Percentiles rank a stretch among this genome's conserved stretches.
phyloP scores from a whole-genome alignment of 2,797 vertebrate genomes.

The Odontamblyopus lacepedii region DNA sequence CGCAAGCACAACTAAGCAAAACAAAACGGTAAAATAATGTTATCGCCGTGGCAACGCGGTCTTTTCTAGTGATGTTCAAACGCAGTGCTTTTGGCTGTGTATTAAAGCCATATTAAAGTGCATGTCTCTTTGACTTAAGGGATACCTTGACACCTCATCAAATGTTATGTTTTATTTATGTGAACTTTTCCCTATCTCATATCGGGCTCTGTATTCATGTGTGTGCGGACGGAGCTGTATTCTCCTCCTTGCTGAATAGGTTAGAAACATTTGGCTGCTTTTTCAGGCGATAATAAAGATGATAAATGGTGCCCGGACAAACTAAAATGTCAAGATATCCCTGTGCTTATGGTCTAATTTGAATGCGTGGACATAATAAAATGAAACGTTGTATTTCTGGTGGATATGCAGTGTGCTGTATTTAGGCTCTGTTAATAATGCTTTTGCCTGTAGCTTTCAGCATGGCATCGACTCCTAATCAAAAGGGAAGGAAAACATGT shows the following conservation, averaged over 20 bases:
- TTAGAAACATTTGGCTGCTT: conserved; percentile 8
- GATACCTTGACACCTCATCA: conserved; percentile 45
- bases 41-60: not conserved
- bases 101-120: conserved; percentile 6
- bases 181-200: conserved; percentile 1
- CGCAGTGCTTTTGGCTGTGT: conserved; percentile 14
- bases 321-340: conserved; percentile 48
- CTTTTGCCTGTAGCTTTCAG: conserved; percentile 22
- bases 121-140: conserved; percentile 22
- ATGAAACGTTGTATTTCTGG: conserved; percentile 37
- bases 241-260: conserved; percentile 21
- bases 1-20: not conserved
- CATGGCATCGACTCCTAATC: conserved; percentile 27
- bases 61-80: not conserved
- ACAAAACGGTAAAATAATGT: not conserved
- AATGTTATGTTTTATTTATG: conserved; percentile 5
- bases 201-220: not conserved
- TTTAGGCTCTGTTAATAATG: conserved; percentile 26
- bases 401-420: conserved; percentile 33
- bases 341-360: conserved; percentile 23
- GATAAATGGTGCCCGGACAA: conserved; percentile 8
- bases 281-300: conserved; percentile 6
- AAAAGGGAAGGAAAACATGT: not conserved
- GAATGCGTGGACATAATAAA: conserved; percentile 28
- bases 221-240: not conserved